phyloP scores from a whole-genome alignment of 2,888 invertebrate genomes.

The Myathropa florea region DNA sequence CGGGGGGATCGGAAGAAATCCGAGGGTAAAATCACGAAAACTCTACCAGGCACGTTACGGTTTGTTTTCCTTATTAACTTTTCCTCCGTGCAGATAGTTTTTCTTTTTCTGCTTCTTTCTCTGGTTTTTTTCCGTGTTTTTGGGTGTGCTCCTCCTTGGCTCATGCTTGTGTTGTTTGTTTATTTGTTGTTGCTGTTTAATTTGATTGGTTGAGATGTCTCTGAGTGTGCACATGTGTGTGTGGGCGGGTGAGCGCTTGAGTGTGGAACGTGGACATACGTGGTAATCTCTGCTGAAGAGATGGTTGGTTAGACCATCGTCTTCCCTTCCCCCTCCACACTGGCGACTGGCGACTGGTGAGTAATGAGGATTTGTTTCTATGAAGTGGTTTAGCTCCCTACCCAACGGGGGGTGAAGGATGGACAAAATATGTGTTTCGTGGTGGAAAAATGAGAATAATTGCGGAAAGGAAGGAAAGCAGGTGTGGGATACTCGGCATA shows the following conservation, averaged over 20 bases:
- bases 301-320: constrained; percentile 27
- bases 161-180: constrained; percentile 39
- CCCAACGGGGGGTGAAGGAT: constrained; percentile 5
- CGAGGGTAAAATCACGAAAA: constrained; percentile 59
- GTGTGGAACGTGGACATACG: constrained; percentile 31
- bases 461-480: constrained; percentile 7
- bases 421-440: constrained; percentile 34
- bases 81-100: constrained; percentile 67
- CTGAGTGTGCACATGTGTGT: not conserved
- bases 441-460: constrained; percentile 41
- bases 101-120: not conserved
- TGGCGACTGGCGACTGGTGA: constrained; percentile 14
- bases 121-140: not conserved
- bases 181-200: constrained; percentile 64
- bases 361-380: constrained; percentile 57
- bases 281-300: constrained; percentile 44
- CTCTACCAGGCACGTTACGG: constrained; percentile 58
- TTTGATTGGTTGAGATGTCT: constrained; percentile 52
- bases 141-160: constrained; percentile 19
- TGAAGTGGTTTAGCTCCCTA: constrained; percentile 22
- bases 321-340: not conserved
- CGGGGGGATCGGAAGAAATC: not conserved
- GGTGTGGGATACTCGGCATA: constrained; percentile 19
- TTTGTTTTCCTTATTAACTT: constrained; percentile 71
- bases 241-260: constrained; percentile 23